Base-by-base conservation (phyloP, 2,113 vertebrate species). In the Epinephelus fuscoguttatus region DNA sequence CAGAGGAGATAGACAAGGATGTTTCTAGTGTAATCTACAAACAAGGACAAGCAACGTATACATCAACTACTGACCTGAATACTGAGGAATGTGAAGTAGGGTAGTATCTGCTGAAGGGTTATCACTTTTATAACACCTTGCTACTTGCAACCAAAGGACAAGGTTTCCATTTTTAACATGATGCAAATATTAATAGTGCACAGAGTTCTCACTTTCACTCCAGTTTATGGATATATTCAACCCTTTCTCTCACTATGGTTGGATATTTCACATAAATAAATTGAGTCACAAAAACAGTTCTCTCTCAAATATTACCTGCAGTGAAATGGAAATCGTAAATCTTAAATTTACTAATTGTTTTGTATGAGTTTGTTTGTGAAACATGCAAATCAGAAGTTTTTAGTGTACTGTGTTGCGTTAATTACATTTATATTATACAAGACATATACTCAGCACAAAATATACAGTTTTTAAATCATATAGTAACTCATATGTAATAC, bases 131-230 rank as follows among this genome's bases (percentile, higher is more conserved):
- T 67, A 88, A 86, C 84, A 52, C 67, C 72, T 82, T 74, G 63
- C 61, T 72, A 69, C 63, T 62, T 73, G 84, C 70, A 83, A 80
- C 61, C 77, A 83, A 84, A 90, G 42, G 59, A 90, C 52, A 7
- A 66, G 49, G 42, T 78, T 83, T 82, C 33, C 71, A 78, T 64
- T 91, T 87, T 79, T 59, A 83, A 59, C 81, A 74, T 79, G 67
- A 90, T 49, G 76, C 72, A 82, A 86, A 81, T 87, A 82, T 87
- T 75, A 88, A 91, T 80, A 70, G 75, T 71, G 80, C 56, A 30
- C 72, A 67, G 50, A 30, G 47, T 74, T 76, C 4, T 50, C 74
- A 66, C 78, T 78, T 79, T 42, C 50, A 25, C 18, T 70, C 50
- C 1, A 19, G 47, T 80, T 52, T 52, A 23, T 74, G 47, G 57